Percentiles rank a stretch among this genome's conserved stretches.
Evolutionary conservation across 2,888 invertebrate genomes (phyloP).

Genomic region (Amphipyra tragopoginis): DNA sequence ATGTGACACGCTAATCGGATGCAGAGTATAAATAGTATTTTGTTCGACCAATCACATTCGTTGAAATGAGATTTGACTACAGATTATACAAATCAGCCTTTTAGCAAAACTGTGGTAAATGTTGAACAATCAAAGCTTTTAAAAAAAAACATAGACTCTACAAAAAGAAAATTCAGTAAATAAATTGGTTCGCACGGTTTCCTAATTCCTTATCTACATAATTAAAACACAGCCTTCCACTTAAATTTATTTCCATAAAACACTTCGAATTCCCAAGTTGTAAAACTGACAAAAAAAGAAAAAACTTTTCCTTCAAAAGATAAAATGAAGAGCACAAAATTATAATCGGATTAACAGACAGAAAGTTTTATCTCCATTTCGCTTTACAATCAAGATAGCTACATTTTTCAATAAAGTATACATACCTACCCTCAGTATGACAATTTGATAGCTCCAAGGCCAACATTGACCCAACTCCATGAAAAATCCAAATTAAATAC

Average conservation of each 20-base stretch:
- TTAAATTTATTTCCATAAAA: slow-evolving; percentile 22
- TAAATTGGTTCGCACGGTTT: background rate
- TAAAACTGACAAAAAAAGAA: slow-evolving; percentile 11
- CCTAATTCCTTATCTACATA: background rate
- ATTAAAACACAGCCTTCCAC: slow-evolving; percentile 25
- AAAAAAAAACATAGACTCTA: too few species aligned
- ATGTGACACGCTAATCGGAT: too few species aligned
- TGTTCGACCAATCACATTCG: too few species aligned
- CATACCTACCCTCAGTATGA: background rate
- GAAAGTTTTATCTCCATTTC: slow-evolving; percentile 31
- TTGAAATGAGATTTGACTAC: too few species aligned
- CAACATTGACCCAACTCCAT: background rate
- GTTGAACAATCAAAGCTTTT: too few species aligned
- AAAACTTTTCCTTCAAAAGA: slow-evolving; percentile 23
- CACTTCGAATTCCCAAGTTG: slow-evolving; percentile 15
- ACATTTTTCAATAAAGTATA: background rate
- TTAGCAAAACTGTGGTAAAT: too few species aligned
- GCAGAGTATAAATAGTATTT: too few species aligned
- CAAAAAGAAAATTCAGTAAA: background rate
- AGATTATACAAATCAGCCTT: too few species aligned
- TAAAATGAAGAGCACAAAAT: slow-evolving; percentile 27
- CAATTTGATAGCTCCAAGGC: background rate
- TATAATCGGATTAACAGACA: slow-evolving; percentile 36
- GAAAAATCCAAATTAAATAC: slow-evolving; percentile 8
- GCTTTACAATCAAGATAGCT: slow-evolving; percentile 8